Base-by-base conservation (phyloP, 2,797 vertebrate genomes). In the Myripristis jacobus region DNA sequence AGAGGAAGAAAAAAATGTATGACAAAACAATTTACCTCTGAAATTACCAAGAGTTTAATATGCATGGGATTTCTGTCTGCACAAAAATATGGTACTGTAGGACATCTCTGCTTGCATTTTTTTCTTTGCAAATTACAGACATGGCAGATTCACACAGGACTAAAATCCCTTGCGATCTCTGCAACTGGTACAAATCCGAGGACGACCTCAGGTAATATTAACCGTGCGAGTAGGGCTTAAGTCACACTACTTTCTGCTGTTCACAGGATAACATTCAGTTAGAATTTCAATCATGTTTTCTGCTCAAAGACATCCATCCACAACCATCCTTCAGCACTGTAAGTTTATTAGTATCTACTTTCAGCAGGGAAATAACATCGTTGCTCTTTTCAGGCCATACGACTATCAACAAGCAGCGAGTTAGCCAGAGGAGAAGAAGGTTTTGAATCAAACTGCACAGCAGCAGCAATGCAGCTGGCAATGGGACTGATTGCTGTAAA, bases 391-490 rank as follows among this genome's bases (percentile, higher is more conserved):
- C 41, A 53, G 56, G 56, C 41, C 4, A 1, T 47, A 63, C 24
- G 47, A 70, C 78, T 62, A 24, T 47, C 60, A 66, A 52, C 8
- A 55, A 70, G 78, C 61, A 47, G 51, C 51, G 60, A 18, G 44
- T 43, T 65, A 51, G 56, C 13, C n/a, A n/a, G n/a, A n/a, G 19
- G 41, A 66, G 29, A 66, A 19, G 21, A 66, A 64, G 43, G 41
- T 66, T 77, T 27, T 47, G 51, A 70, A 62, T 70, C 54, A 66
- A 47, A 65, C 34, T 43, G 48, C 43, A 43, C 16, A 81, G 59
- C 70, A 54, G 58, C 57, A 63, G 69, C 19, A 64, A 46, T 19
- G 31, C 4, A 54, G 58, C 50, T 71, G 51, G 38, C 60, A 57
- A 6, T 58, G 55, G 56, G 82, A 77, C 69, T 69, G 36, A 58